Base-by-base conservation (phyloP, 2,888 invertebrate species). In the Polyploca ridens region DNA sequence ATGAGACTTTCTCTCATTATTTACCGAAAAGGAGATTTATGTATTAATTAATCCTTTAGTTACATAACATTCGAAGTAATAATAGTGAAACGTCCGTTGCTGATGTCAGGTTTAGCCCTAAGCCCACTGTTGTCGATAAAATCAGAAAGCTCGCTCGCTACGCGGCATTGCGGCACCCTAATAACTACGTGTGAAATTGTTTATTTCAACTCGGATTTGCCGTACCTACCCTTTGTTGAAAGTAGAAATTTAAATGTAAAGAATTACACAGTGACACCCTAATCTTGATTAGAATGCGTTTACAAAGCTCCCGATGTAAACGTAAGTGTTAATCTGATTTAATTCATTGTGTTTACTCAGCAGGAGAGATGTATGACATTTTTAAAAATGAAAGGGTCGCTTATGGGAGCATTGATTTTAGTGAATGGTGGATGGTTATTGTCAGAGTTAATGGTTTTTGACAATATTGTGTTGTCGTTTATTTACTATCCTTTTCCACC, bases 301-400 rank as follows among this genome's bases (percentile, higher is more conserved):
- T 82, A 89, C 89, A 90, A 90, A 90, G 88, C 86, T 77, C 75
- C 81, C 83, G 73, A 83, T 85, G 85, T 83, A 84, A 84, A 83
- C 81, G 84, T 89, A 89, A 93, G 93, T 92, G 93, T 92, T 93
- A 93, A 94, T 93, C 93, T 90, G 92, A 93, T 93, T 91, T 90
- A 86, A 88, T 88, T 85, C 87, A 90, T 90, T 92, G 90, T 90
- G 85, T 88, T 85, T 84, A 83, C 89, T 68, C 91, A 87, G 89
- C 89, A 83, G 90, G 90, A 85, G 86, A 83, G 80, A 77, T 78
- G 84, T 84, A 82, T 86, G 86, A 84, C 85, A 82, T 87, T 90
- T 87, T 73, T 46, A n/a, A 67, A 27, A 78, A 83, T 79, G 73
- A 82, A 85, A 67, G 65, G 46, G 58, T 63, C 58, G 64, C 58